Conservation (phyloP, 35 echinoderm and acorn worm genomes). For the Ptychodera flava region DNA sequence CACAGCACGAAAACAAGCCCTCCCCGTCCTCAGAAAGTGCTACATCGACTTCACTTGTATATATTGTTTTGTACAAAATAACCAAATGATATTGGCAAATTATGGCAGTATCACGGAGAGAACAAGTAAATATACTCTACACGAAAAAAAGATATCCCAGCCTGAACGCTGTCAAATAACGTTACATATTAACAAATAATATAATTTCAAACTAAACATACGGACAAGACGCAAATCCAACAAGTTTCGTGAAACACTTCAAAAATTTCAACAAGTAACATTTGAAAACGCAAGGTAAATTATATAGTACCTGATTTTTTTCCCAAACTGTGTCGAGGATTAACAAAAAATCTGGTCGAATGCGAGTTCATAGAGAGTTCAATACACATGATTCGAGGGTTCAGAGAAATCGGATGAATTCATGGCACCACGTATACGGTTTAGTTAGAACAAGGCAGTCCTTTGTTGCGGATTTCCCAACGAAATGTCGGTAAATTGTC, state of each 20-base stretch:
- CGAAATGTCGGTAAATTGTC: not conserved
- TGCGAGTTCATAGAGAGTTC: not conserved
- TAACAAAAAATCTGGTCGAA: not conserved
- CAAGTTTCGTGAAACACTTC: not conserved
- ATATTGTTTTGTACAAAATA: not conserved
- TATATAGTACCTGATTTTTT: not conserved
- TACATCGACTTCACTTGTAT: too few relatives aligned
- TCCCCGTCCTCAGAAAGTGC: too few relatives aligned
- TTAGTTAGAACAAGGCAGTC: not conserved
- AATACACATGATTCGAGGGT: not conserved
- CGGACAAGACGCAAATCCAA: not conserved
- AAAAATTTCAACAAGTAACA: not conserved
- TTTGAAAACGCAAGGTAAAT: not conserved
- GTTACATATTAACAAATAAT: conserved; percentile 2
- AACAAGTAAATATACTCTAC: not conserved
- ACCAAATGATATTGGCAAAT: not conserved
- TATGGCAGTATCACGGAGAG: not conserved
- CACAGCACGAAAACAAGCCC: too few relatives aligned
- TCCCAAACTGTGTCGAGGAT: too few relatives aligned
- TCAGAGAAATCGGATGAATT: not conserved
- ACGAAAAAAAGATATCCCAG: not conserved
- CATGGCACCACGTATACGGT: not conserved
- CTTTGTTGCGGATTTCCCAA: not conserved
- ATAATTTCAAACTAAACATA: not conserved
- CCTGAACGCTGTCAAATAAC: not conserved